Evolutionary conservation across 2,113 vertebrate species (phyloP).

Genomic region (Brachyistius frenatus): DNA sequence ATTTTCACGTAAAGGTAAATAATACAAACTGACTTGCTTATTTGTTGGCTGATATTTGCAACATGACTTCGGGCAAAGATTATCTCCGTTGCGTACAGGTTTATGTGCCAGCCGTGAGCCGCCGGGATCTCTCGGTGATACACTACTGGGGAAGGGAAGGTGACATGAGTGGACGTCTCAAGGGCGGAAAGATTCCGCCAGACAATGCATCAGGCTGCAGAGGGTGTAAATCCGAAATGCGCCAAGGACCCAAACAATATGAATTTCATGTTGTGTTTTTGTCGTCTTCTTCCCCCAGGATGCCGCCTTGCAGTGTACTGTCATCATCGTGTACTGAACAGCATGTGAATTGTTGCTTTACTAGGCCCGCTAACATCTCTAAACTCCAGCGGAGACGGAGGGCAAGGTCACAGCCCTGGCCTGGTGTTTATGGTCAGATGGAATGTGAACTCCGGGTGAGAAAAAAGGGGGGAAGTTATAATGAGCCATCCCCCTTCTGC

Average conservation of each 20-base stretch:
- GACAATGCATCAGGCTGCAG: slow-evolving; percentile 15
- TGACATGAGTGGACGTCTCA: slow-evolving; percentile 1
- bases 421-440: slow-evolving; percentile 70
- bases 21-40: slow-evolving; percentile 9
- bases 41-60: neutral
- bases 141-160: neutral
- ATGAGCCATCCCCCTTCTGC: slow-evolving; percentile 72
- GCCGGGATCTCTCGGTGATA: neutral
- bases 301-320: slow-evolving; percentile 14
- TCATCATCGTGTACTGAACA: slow-evolving; percentile 46
- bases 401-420: slow-evolving; percentile 41
- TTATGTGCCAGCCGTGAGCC: slow-evolving; percentile 2
- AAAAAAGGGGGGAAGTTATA: slow-evolving; percentile 66
- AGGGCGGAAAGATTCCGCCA: slow-evolving; percentile 4
- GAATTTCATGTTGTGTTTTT: slow-evolving; percentile 26
- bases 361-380: slow-evolving; percentile 46
- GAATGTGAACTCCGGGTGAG: slow-evolving; percentile 74
- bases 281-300: slow-evolving; percentile 14
- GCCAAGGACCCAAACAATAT: slow-evolving; percentile 16
- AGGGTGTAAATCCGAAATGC: neutral
- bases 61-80: neutral
- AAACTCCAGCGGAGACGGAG: slow-evolving; percentile 62
- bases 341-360: slow-evolving; percentile 57
- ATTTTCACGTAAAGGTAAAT: slow-evolving; percentile 6
- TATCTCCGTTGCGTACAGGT: neutral